Percentiles rank a stretch among this genome's conserved stretches.
Conservation (phyloP, 2,888 invertebrate species). For the Drosophila kambysellisi region DNA sequence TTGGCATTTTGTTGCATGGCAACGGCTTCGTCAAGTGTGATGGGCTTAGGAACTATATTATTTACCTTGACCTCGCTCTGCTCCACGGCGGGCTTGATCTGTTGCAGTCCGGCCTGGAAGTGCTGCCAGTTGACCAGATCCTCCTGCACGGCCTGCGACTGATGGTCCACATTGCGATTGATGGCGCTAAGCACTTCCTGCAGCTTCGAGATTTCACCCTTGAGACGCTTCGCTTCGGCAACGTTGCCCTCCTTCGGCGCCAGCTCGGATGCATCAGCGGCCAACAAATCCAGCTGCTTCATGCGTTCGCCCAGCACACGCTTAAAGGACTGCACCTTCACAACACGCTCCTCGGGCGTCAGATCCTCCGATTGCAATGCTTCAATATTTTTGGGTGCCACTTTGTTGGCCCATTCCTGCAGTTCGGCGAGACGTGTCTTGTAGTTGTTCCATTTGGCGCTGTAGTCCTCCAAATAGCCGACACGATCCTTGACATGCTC, state of each 20-base stretch:
- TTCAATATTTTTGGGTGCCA: conserved; percentile 90
- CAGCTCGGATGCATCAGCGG: conserved; percentile 91
- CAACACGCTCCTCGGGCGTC: conserved; percentile 93
- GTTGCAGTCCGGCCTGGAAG: conserved; percentile 91
- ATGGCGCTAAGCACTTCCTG: conserved; percentile 91
- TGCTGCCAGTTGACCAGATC: conserved; percentile 94
- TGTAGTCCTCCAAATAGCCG: conserved; percentile 92
- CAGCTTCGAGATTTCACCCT: conserved; percentile 90
- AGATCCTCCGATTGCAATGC: conserved; percentile 91
- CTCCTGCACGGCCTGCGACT: conserved; percentile 90
- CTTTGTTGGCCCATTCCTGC: conserved; percentile 92
- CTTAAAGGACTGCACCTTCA: conserved; percentile 91
- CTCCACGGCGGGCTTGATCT: conserved; percentile 95
- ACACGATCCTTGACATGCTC: conserved; percentile 93
- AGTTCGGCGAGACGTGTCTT: conserved; percentile 91
- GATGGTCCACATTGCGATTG: conserved; percentile 91
- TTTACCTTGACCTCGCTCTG: conserved; percentile 92
- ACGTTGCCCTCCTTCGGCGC: conserved; percentile 88
- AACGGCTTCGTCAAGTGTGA: conserved; percentile 92
- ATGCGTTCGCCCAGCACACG: conserved; percentile 91
- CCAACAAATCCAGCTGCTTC: conserved; percentile 89
- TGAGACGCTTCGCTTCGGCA: conserved; percentile 90
- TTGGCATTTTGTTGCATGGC: conserved; percentile 90
- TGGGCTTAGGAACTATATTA: conserved; percentile 88
- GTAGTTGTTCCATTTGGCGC: conserved; percentile 92